Percentiles rank a stretch among this genome's conserved stretches.
Evolutionary conservation across 2,797 vertebrate species (phyloP).

Genomic region (Muraenolepis orangiensis): DNA sequence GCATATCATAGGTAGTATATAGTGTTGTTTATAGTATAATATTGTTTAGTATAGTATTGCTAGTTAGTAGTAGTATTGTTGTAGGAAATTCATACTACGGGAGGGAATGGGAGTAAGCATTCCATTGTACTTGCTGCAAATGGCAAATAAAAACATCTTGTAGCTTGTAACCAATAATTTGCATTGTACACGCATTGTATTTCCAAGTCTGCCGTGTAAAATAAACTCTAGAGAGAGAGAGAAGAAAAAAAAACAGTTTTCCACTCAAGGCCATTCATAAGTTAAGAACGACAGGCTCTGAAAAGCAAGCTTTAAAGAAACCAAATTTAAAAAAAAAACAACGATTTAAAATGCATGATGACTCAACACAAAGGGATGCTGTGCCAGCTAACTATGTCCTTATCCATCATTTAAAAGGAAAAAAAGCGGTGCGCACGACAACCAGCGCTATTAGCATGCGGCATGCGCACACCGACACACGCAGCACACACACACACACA

Average conservation of each 20-base stretch:
- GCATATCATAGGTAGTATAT: too few species aligned
- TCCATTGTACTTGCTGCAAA: too few species aligned
- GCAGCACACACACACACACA: background rate
- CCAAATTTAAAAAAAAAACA: background rate
- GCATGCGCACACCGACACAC: background rate
- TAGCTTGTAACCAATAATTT: too few species aligned
- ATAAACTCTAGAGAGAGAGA: background rate
- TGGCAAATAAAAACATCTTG: too few species aligned
- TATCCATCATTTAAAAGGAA: background rate
- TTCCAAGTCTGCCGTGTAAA: background rate
- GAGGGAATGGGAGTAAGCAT: too few species aligned
- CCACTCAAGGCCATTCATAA: background rate
- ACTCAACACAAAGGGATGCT: background rate
- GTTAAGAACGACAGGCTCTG: background rate
- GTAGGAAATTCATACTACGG: too few species aligned
- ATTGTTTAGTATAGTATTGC: too few species aligned
- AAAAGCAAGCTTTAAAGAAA: background rate
- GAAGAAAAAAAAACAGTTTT: background rate
- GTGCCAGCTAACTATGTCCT: background rate
- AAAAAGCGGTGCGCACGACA: background rate
- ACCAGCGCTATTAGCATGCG: too few species aligned
- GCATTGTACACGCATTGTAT: background rate
- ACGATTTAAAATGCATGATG: background rate
- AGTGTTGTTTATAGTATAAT: too few species aligned
- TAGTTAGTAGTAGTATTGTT: too few species aligned